These are phyloP conservation scores for Plodia interpunctella DNA, from an alignment of 1,140 invertebrate genomes.

Conservation along the genomic window DNA sequence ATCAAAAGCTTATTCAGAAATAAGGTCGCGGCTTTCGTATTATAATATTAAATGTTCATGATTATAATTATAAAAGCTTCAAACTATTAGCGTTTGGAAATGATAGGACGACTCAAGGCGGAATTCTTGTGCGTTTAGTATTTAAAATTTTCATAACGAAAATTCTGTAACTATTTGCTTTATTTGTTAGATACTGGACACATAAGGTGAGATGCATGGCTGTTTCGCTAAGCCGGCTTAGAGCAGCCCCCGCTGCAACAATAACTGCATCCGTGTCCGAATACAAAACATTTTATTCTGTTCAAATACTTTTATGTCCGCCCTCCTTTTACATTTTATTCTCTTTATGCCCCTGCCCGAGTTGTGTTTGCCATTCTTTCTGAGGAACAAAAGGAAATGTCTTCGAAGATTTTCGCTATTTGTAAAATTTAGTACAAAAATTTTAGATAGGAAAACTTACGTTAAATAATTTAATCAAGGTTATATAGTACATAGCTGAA, in stretches of 20 bases:
- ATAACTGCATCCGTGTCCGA: slow-evolving; percentile 1
- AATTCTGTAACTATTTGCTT: too few species aligned
- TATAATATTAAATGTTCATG: too few species aligned
- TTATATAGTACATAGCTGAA: too few species aligned
- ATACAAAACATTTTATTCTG: slow-evolving; percentile 3
- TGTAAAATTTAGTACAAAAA: background rate
- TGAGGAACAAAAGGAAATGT: slow-evolving; percentile 1
- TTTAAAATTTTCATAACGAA: too few species aligned
- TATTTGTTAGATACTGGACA: background rate
- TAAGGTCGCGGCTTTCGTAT: too few species aligned
- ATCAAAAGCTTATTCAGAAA: too few species aligned
- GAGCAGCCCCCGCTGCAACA: background rate
- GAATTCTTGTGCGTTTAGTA: too few species aligned
- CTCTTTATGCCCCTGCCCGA: background rate
- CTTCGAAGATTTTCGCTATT: background rate
- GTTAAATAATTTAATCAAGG: too few species aligned
- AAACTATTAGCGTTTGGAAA: too few species aligned
- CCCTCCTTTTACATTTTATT: slow-evolving; percentile 2
- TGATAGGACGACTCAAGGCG: too few species aligned
- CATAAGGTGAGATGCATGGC: slow-evolving; percentile 1
- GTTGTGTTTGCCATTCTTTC: background rate
- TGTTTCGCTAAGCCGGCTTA: background rate
- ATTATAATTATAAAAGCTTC: too few species aligned
- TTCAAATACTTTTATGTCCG: slow-evolving; percentile 7
- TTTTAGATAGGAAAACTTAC: too few species aligned